Evolutionary conservation across 2,113 vertebrate species (phyloP).

Genomic region (Cettia cetti): DNA sequence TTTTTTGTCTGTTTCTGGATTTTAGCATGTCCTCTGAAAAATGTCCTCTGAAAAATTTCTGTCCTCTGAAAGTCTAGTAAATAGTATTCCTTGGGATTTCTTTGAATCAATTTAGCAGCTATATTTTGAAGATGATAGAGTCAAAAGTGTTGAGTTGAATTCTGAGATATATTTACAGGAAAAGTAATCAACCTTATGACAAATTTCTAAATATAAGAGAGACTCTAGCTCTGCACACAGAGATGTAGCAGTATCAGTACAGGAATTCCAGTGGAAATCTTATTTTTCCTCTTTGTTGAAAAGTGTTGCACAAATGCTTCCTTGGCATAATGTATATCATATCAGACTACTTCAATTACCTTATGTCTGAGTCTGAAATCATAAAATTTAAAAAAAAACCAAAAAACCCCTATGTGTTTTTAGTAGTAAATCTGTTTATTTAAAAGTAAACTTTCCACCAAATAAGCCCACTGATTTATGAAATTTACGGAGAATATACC

Average conservation of each 20-base stretch:
- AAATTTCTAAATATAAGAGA: background rate
- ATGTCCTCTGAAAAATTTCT: too few species aligned
- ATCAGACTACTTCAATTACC: background rate
- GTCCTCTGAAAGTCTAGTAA: background rate
- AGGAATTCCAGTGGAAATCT: background rate
- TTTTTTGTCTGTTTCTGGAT: background rate
- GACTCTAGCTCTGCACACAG: background rate
- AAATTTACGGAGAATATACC: background rate
- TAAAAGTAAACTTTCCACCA: background rate
- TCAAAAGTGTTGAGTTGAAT: background rate
- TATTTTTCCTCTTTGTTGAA: background rate
- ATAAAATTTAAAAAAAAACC: background rate
- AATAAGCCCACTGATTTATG: background rate
- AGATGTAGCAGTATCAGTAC: background rate
- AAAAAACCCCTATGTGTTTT: accelerated
- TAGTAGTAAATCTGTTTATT: background rate
- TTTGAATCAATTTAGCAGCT: background rate
- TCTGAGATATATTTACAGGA: background rate
- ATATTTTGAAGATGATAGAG: background rate
- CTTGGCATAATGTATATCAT: background rate
- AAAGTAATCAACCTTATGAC: background rate
- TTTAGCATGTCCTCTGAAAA: background rate
- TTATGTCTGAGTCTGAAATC: background rate
- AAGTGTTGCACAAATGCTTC: background rate
- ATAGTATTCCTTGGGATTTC: background rate